Evolutionary conservation across 2,888 invertebrate genomes (phyloP).

Genomic region (Patella ulyssiponensis): DNA sequence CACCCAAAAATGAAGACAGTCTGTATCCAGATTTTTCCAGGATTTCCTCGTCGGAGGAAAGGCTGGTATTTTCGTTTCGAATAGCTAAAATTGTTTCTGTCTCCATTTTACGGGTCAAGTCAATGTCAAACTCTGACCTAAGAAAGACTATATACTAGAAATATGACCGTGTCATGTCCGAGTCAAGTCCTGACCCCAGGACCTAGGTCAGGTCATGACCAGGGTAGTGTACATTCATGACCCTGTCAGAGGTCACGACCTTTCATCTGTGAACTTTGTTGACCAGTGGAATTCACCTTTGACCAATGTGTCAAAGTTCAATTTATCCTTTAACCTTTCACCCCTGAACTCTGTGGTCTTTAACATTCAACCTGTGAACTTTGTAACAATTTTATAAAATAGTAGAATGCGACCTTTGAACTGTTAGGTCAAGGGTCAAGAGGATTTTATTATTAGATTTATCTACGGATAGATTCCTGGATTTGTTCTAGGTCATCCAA

Average conservation of each 20-base stretch:
- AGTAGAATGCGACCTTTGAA: too few relatives aligned
- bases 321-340: neutral
- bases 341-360: neutral
- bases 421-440: too few relatives aligned
- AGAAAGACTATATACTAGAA: neutral
- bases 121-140: neutral
- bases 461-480: neutral
- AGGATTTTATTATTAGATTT: neutral
- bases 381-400: too few relatives aligned
- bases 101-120: neutral
- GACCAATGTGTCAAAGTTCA: too few relatives aligned
- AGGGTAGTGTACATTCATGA: neutral
- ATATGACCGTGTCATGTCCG: neutral
- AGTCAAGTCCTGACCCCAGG: neutral
- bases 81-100: neutral
- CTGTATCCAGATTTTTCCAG: slow-evolving; percentile 7
- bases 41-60: neutral
- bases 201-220: neutral
- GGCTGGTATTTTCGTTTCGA: too few relatives aligned
- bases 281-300: neutral
- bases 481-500: neutral
- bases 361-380: too few relatives aligned
- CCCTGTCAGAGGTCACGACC: neutral
- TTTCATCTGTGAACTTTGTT: neutral
- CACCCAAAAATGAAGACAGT: neutral